These are phyloP conservation scores for Cherax destructor DNA, from an alignment of 1,140 invertebrate species.

Conservation along the genomic window DNA sequence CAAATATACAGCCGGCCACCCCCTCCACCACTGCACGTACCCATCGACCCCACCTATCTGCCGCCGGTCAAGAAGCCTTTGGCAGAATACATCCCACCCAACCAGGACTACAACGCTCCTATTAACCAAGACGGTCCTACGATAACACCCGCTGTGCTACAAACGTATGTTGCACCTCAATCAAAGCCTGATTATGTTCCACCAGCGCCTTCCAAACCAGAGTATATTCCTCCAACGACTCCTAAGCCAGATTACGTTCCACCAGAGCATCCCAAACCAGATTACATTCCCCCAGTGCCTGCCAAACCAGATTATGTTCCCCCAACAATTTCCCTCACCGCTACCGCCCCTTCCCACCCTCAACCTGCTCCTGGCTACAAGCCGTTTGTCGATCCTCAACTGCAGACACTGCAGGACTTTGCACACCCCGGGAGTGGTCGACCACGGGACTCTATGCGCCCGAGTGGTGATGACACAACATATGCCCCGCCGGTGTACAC, in stretches of 20 bases:
- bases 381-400: constrained; percentile 11
- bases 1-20: not conserved
- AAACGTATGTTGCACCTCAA: not conserved
- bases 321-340: not conserved
- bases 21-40: constrained; percentile 5
- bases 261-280: constrained; percentile 15
- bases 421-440: constrained; percentile 31
- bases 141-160: not conserved
- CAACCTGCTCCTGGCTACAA: constrained; percentile 49
- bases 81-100: constrained; percentile 33
- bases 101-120: constrained; percentile 6
- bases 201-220: not conserved
- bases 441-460: not conserved
- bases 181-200: not conserved
- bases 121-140: not conserved
- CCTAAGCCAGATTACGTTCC: constrained; percentile 12
- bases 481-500: constrained; percentile 59
- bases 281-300: constrained; percentile 25
- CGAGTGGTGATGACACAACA: not conserved
- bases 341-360: not conserved
- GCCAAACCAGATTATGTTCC: constrained; percentile 53
- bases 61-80: constrained; percentile 21
- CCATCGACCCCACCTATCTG: constrained; percentile 25
- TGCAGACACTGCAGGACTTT: constrained; percentile 46
- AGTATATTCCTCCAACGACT: not conserved